phyloP scores from a whole-genome alignment of 2,888 invertebrate species.

The Osedax fenrisi region DNA sequence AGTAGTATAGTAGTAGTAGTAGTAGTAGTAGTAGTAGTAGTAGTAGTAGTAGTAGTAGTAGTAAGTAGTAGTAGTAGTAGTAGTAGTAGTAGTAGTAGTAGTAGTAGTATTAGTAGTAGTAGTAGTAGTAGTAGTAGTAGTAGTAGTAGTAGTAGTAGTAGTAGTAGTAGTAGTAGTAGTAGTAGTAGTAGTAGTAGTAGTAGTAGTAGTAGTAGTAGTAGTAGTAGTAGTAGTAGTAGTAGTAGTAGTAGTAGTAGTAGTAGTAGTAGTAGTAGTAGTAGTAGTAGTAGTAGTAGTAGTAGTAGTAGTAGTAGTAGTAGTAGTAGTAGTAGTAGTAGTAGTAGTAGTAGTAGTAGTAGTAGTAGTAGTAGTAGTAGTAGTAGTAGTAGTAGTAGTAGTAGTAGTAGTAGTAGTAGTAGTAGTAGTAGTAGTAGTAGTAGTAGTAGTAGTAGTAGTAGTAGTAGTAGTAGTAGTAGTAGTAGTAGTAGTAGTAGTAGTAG shows the following conservation, averaged over 20 bases:
- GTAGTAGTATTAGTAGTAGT: too few relatives aligned
- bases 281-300: conserved; percentile 16
- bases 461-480: conserved; percentile 19
- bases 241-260: conserved; percentile 19
- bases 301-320: conserved; percentile 16
- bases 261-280: conserved; percentile 17
- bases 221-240: conserved; percentile 15
- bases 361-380: conserved; percentile 16
- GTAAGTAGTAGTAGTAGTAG: conserved; percentile 6
- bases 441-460: conserved; percentile 15
- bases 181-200: conserved; percentile 17
- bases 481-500: conserved; percentile 13
- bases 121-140: conserved; percentile 2
- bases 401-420: conserved; percentile 19
- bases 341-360: conserved; percentile 13
- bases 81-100: conserved; percentile 10
- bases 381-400: conserved; percentile 15
- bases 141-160: conserved; percentile 13
- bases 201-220: conserved; percentile 15
- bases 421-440: conserved; percentile 19
- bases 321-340: conserved; percentile 15
- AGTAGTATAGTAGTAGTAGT: too few relatives aligned
- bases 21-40: conserved; percentile 10
- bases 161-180: conserved; percentile 15
- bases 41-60: too few relatives aligned